Percentiles rank a stretch among this genome's conserved stretches.
Conservation (phyloP, 2,888 invertebrate species). For the Parnassius apollo region DNA sequence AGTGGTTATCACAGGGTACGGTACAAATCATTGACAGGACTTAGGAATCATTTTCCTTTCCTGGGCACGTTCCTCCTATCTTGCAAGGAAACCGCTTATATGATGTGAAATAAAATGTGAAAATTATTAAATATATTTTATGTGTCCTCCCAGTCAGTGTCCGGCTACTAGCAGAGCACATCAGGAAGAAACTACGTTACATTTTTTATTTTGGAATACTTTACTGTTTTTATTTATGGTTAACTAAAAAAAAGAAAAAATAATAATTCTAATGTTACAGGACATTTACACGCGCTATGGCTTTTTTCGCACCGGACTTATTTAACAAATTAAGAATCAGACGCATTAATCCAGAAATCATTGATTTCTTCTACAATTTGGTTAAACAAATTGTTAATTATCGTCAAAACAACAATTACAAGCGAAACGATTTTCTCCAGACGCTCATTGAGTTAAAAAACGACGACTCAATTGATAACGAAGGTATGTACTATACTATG, state of each 20-base stretch:
- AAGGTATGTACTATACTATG: slow-evolving; percentile 39
- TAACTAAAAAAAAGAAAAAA: neutral
- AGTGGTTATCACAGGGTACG: too few species aligned
- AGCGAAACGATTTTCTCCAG: slow-evolving; percentile 78
- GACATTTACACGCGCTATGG: slow-evolving; percentile 62
- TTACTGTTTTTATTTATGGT: slow-evolving; percentile 3
- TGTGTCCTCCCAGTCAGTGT: slow-evolving; percentile 59
- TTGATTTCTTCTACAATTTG: slow-evolving; percentile 63
- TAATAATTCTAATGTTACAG: slow-evolving; percentile 42
- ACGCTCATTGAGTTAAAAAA: slow-evolving; percentile 76
- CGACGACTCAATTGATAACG: slow-evolving; percentile 44
- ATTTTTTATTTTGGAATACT: too few species aligned
- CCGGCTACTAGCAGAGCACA: slow-evolving; percentile 76
- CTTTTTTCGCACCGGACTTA: slow-evolving; percentile 65
- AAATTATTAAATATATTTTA: too few species aligned
- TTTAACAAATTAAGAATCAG: slow-evolving; percentile 61
- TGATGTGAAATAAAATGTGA: too few species aligned
- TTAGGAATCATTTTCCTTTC: too few species aligned
- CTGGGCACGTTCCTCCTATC: too few species aligned
- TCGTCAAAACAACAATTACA: slow-evolving; percentile 53
- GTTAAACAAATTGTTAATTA: slow-evolving; percentile 64
- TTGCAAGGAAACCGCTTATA: too few species aligned
- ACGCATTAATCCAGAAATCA: slow-evolving; percentile 58
- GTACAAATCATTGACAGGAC: too few species aligned
- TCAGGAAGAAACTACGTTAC: slow-evolving; percentile 37